Conservation (phyloP, 1,140 invertebrate species). For the Manduca sexta region DNA sequence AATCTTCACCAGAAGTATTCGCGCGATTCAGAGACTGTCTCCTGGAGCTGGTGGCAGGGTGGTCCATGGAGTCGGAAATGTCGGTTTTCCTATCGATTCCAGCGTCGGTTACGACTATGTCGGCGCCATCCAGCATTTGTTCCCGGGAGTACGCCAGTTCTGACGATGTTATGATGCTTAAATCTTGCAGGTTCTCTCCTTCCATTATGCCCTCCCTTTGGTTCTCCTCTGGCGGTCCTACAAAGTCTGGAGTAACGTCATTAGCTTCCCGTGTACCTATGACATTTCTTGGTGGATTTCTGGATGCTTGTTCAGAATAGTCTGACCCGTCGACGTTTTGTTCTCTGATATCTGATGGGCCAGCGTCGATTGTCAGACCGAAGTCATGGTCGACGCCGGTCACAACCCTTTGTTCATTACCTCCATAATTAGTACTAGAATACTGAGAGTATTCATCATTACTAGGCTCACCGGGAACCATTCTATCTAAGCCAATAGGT, state of each 20-base stretch:
- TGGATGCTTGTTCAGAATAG: slow-evolving; percentile 51
- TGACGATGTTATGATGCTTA: slow-evolving; percentile 47
- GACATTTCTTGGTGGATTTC: slow-evolving; percentile 48
- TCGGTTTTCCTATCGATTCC: slow-evolving; percentile 45
- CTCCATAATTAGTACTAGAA: slow-evolving; percentile 34
- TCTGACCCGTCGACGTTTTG: slow-evolving; percentile 70
- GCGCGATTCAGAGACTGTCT: slow-evolving; percentile 48
- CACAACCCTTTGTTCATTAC: slow-evolving; percentile 65
- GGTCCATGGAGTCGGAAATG: slow-evolving; percentile 33
- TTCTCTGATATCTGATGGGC: slow-evolving; percentile 48
- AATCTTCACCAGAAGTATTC: slow-evolving; percentile 63
- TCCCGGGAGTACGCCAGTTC: slow-evolving; percentile 53
- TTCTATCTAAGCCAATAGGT: slow-evolving; percentile 62
- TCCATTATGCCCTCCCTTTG: slow-evolving; percentile 74
- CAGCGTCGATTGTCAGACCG: slow-evolving; percentile 31
- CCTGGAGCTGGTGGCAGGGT: slow-evolving; percentile 35
- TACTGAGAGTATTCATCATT: slow-evolving; percentile 57
- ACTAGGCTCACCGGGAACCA: slow-evolving; percentile 67
- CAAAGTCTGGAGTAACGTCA: slow-evolving; percentile 39
- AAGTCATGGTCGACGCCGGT: slow-evolving; percentile 67
- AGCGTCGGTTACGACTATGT: slow-evolving; percentile 27
- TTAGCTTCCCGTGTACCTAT: slow-evolving; percentile 44
- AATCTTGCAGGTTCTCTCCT: slow-evolving; percentile 75
- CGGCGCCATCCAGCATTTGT: slow-evolving; percentile 47
- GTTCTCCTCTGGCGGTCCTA: slow-evolving; percentile 44